Evolutionary conservation across 2,797 vertebrate genomes (phyloP), one percentile per base, ranked within the genome.

Genomic region (Phyllotis vaccarum): DNA sequence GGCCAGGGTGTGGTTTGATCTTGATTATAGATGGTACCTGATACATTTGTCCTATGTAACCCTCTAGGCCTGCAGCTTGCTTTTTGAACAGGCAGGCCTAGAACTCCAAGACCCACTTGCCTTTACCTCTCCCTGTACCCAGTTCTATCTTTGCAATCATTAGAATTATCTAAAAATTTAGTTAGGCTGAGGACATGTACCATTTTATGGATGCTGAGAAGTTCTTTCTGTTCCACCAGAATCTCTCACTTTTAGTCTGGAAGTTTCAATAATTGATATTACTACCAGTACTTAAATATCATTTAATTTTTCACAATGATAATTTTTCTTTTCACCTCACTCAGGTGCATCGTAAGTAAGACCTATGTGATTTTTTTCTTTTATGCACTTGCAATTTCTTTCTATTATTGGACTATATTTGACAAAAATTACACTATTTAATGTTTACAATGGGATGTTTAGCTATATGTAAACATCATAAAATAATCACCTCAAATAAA

Each of bases 221-320:
- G 46, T 49, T 2, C 74, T 60, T 70, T 78, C 37, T 22, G 21
- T 46, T 37, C 43, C 72, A 79, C 72, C n/a, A 62, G 64, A 90
- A n/a, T 85, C 49, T 88, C 49, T 89, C 16, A 43, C 80, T 19
- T 90, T 3, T 56, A 31, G 24, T 89, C n/a, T 12, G n/a, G 70
- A 94, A 86, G 8, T 92, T 83, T 54, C 89, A 87, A 46, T n/a
- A 86, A 2, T 17, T 78, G 5, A 76, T 76, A 43, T 34, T 83
- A 68, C 90, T 90, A 82, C 22, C 62, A 89, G 37, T 89, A 89
- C 19, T 81, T 76, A 68, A 66, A 81, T 86, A 79, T 58, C 40
- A 34, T 56, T 90, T 62, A 54, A 16, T 14, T 81, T 92, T 82
- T 66, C 9, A n/a, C 46, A 31, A 85, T 92, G 49, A 46, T 37